phyloP scores from a whole-genome alignment of 2,113 vertebrate genomes.

The Pituophis catenifer region DNA sequence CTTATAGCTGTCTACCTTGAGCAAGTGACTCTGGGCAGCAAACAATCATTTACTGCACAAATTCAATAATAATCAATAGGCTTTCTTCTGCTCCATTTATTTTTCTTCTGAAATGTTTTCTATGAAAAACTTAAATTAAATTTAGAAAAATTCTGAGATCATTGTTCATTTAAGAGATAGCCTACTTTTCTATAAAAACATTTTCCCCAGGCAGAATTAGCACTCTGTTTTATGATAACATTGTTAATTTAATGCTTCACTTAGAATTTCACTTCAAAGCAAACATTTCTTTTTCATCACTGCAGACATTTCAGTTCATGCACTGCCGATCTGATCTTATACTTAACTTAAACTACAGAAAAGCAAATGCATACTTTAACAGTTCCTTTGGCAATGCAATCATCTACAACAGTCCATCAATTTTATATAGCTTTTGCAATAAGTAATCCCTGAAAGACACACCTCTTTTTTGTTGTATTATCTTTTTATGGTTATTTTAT shows the following conservation, averaged over 20 bases:
- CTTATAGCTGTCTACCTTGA: background rate
- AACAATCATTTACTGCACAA: background rate
- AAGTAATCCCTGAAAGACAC: constrained; percentile 47
- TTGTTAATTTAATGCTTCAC: constrained; percentile 79
- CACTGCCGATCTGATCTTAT: constrained; percentile 58
- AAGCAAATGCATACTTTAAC: constrained; percentile 49
- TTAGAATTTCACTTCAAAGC: constrained; percentile 79
- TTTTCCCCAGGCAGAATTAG: constrained; percentile 65
- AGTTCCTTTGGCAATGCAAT: constrained; percentile 57
- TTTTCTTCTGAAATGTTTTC: background rate
- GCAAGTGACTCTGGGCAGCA: background rate
- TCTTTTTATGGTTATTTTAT: constrained; percentile 51
- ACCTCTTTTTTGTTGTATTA: constrained; percentile 44
- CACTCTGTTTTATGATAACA: constrained; percentile 74
- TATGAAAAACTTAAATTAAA: constrained; percentile 47
- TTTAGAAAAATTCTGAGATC: constrained; percentile 44
- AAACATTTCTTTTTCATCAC: constrained; percentile 56
- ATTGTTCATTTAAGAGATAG: constrained; percentile 55
- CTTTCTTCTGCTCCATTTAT: background rate
- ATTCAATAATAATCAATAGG: constrained; percentile 15
- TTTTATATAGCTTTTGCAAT: constrained; percentile 58
- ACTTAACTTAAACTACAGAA: constrained; percentile 57
- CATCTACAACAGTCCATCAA: constrained; percentile 50
- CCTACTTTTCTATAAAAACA: constrained; percentile 54
- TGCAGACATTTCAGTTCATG: constrained; percentile 54